Evolutionary conservation across 1,140 invertebrate genomes (phyloP), one percentile per base, ranked within the genome.

Genomic region (Subanguina moxae): DNA sequence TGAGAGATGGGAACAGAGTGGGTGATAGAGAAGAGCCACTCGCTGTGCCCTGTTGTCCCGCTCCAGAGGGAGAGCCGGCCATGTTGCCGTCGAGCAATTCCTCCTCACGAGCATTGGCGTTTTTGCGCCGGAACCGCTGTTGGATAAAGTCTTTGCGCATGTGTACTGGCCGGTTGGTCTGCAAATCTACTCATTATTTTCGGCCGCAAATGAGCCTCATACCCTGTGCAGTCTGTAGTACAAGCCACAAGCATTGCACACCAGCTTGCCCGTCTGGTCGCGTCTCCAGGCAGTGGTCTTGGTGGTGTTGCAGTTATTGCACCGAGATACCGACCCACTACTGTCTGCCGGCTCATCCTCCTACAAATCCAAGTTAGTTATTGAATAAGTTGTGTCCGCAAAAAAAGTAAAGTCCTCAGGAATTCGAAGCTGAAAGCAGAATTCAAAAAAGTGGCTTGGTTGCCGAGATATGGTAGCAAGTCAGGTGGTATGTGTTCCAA

Each of bases 221-320:
- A 83, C 81, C 61, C 74, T 75, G 64, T 82, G 80, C 17, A 82
- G 70, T 58, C 80, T 43, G 64, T 71, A 82, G 59, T 82, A 82
- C 25, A 82, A 69, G 15, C 80, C 80, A 57, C 80, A 82, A 0
- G 81, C 81, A 58, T 82, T 82, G 62, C 80, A 82, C 11, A 82
- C 80, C 30, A 82, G 65, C 57, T 68, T 68, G 11, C 76, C 73
- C 9, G 45, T 28, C 69, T 61, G 21, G 27, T 83, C 80, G 1
- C 80, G 70, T 62, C 80, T 48, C 80, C 80, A 82, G 17, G 80
- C 80, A 1, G 80, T 82, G 17, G 80, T 82, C 62, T 82, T 83
- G n/a, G 73, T 82, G 21, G 80, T 82, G 11, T 62, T 62, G 65
- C 80, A 82, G 56, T 82, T 82, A 48, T 65, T 73, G 57, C 78